Conservation (phyloP, 1,140 invertebrate genomes). For the Lepidurus packardi region DNA sequence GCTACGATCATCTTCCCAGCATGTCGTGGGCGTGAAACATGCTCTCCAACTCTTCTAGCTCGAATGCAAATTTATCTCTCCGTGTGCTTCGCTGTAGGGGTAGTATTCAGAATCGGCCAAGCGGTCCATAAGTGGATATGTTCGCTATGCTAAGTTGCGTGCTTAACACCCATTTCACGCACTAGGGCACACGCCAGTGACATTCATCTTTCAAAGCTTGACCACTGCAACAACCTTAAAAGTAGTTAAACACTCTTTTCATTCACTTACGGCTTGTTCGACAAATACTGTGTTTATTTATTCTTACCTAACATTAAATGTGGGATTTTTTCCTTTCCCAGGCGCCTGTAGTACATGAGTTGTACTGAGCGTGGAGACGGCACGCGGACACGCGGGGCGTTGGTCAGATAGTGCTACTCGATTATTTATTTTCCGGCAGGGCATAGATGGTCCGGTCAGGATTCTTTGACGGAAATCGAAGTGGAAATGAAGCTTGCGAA, state of each 20-base stretch:
- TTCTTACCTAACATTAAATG: too few species aligned
- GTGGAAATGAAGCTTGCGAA: background rate
- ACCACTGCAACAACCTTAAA: constrained; percentile 8
- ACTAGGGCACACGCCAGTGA: constrained; percentile 17
- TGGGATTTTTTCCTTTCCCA: too few species aligned
- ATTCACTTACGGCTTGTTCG: background rate
- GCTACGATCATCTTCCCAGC: background rate
- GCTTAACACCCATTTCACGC: constrained; percentile 21
- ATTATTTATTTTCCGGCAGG: background rate
- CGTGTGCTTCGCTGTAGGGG: background rate
- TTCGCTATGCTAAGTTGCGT: constrained; percentile 19
- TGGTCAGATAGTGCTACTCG: background rate
- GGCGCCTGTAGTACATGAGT: too few species aligned
- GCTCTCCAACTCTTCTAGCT: background rate
- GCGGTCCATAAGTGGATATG: constrained; percentile 13
- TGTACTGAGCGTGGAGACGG: background rate
- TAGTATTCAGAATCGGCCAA: background rate
- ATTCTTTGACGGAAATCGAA: background rate
- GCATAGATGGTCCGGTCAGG: background rate
- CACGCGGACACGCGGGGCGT: constrained; percentile 1
- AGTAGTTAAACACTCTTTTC: constrained; percentile 5
- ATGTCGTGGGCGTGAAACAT: constrained; percentile 3
- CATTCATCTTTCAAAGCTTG: constrained; percentile 4
- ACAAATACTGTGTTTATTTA: background rate
- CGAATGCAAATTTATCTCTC: constrained; percentile 3